phyloP scores from a whole-genome alignment of 2,113 vertebrate genomes.

The Thermophis baileyi region DNA sequence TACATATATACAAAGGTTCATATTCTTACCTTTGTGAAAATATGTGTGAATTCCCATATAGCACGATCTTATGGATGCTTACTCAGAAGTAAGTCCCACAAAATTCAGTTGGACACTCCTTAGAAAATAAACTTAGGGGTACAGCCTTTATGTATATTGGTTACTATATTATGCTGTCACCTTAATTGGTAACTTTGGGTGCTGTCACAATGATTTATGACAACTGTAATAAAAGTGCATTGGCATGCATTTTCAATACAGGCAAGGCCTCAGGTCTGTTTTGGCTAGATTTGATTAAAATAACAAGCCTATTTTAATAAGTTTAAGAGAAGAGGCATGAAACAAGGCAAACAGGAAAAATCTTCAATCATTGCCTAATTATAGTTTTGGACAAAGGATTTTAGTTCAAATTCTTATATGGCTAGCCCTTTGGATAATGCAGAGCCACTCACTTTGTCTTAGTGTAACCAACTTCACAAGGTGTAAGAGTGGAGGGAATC shows the following conservation, averaged over 20 bases:
- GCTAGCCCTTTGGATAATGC: background rate
- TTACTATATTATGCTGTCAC: background rate
- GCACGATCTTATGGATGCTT: background rate
- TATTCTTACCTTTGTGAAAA: background rate
- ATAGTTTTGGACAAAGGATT: background rate
- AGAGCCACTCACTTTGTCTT: background rate
- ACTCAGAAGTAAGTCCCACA: background rate
- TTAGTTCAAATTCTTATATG: background rate
- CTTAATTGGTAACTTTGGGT: background rate
- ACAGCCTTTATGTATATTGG: background rate
- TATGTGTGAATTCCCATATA: background rate
- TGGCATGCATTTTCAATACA: background rate
- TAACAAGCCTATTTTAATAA: background rate
- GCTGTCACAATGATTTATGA: constrained; percentile 13
- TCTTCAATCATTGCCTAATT: background rate
- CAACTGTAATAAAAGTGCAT: background rate
- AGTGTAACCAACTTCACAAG: background rate
- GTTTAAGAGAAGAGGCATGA: background rate
- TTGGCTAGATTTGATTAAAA: background rate
- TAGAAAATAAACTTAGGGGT: background rate
- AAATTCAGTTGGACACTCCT: background rate
- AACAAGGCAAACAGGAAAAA: background rate
- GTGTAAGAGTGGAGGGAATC: background rate
- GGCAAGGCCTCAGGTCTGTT: background rate
- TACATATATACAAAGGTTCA: background rate